A percentile compares a stretch with the other conserved stretches of the same genome.
These are phyloP conservation scores for Drusus annulatus DNA, from an alignment of 1,140 invertebrate species.

Conservation along the genomic window DNA sequence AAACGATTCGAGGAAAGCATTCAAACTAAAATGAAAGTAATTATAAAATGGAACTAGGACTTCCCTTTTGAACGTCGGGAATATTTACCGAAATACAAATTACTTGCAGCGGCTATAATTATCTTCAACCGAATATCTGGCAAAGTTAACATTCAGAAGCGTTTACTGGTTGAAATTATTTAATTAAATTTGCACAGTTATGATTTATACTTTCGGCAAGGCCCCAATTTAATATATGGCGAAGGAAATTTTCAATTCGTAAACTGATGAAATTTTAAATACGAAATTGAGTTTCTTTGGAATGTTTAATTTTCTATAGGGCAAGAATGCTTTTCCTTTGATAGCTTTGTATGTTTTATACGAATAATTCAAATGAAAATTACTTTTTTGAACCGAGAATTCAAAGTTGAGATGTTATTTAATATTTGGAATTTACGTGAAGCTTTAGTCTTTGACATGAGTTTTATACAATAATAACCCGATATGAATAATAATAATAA, in stretches of 20 bases:
- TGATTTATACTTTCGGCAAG: slow-evolving; percentile 56
- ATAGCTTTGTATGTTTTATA: slow-evolving; percentile 16
- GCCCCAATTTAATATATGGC: slow-evolving; percentile 52
- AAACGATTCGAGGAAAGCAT: slow-evolving; percentile 9
- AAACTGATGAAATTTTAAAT: slow-evolving; percentile 42
- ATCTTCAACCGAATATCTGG: slow-evolving; percentile 49
- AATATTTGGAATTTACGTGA: no score
- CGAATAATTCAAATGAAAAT: slow-evolving; percentile 15
- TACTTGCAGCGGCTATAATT: slow-evolving; percentile 56
- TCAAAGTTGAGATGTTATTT: slow-evolving; percentile 4
- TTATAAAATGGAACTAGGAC: slow-evolving; percentile 43
- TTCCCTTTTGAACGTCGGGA: slow-evolving; percentile 34
- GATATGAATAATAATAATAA: background rate
- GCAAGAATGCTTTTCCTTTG: slow-evolving; percentile 7
- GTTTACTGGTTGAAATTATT: slow-evolving; percentile 58
- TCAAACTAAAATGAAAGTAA: slow-evolving; percentile 47
- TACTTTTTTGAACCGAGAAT: background rate
- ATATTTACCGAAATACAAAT: slow-evolving; percentile 57
- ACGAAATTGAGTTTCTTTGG: slow-evolving; percentile 28
- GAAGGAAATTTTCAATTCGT: slow-evolving; percentile 53
- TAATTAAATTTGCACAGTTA: slow-evolving; percentile 58
- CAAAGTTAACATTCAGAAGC: slow-evolving; percentile 55
- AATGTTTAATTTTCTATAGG: slow-evolving; percentile 39
- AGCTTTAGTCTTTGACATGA: no score
- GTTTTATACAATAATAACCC: slow-evolving; percentile 48